Base-by-base conservation (phyloP, 2,113 vertebrate species). In the Antigone vipio region DNA sequence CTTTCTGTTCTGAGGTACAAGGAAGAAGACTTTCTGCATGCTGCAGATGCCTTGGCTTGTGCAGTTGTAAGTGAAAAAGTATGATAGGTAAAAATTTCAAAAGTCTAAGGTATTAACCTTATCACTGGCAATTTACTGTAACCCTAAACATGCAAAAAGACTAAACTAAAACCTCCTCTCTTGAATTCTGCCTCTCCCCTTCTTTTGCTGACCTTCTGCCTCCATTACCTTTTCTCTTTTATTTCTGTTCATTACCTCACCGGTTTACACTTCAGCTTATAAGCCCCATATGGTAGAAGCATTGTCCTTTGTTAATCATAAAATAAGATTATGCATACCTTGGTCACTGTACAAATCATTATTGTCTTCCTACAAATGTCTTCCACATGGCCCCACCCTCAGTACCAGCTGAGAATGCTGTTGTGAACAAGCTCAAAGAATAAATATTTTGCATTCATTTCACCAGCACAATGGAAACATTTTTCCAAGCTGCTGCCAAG, bases 391-490 rank as follows among this genome's bases (percentile, higher is more conserved):
- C 86, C 75, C 66, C 86, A 80, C 88, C 93, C 94, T 92, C 56
- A 1, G 68, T 83, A 87, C 89, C 95, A 93, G 85, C 80, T 92
- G 85, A 96, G 93, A 93, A 93, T 45, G 95, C 94, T 93, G 96
- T 93, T 96, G 93, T 91, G 88, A 96, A 90, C 87, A 89, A 94
- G 95, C 94, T 71, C 58, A 92, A 89, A 94, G 93, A 64, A 62
- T 67, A 93, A 96, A 89, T 92, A 85, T 75, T 88, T 97, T 95
- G 93, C 77, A 95, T 96, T 96, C 82, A 94, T 71, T 80, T 92
- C 93, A 80, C 84, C 79, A 93, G 76, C 91, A 94, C 94, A 80
- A 92, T 91, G 96, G 94, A 93, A 92, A 93, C 96, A 83, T 95
- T 95, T 93, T 92, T 81, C 93, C 56, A 63, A 69, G 69, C 82